phyloP scores from a whole-genome alignment of 2,888 invertebrate genomes.

The Pyrgus malvae region DNA sequence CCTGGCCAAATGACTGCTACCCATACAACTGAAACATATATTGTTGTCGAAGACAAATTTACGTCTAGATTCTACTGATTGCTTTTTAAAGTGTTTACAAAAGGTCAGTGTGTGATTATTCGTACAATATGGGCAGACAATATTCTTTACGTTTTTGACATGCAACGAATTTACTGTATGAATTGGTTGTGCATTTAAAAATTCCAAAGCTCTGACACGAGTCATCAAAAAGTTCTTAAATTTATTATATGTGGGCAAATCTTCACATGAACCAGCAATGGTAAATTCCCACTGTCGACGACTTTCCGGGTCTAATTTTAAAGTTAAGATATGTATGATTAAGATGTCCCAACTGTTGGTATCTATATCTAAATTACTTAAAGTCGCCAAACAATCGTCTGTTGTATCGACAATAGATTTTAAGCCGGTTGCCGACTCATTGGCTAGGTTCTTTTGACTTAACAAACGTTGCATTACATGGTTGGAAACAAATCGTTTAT shows the following conservation, averaged over 20 bases:
- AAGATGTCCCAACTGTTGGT: neutral
- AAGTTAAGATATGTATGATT: conserved; percentile 3
- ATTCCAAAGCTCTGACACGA: neutral
- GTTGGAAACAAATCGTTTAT: neutral
- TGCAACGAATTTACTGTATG: neutral
- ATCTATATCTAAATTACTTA: conserved; percentile 1
- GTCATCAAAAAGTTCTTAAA: neutral
- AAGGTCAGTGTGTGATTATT: neutral
- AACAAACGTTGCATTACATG: conserved; percentile 1
- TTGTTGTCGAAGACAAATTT: conserved; percentile 5
- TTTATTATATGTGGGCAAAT: neutral
- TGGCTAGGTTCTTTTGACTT: neutral
- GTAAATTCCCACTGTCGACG: conserved; percentile 6
- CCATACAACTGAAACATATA: conserved; percentile 11
- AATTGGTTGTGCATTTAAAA: neutral
- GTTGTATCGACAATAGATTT: conserved; percentile 2
- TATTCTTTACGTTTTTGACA: neutral
- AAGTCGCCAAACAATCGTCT: neutral
- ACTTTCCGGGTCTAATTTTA: conserved; percentile 5
- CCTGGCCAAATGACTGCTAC: conserved; percentile 8
- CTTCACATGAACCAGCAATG: neutral
- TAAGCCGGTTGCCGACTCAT: neutral
- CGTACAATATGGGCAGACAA: neutral
- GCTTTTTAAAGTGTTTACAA: conserved; percentile 1
- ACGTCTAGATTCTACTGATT: neutral